Conservation (phyloP, 2,888 invertebrate species). For the Phengaris arion region DNA sequence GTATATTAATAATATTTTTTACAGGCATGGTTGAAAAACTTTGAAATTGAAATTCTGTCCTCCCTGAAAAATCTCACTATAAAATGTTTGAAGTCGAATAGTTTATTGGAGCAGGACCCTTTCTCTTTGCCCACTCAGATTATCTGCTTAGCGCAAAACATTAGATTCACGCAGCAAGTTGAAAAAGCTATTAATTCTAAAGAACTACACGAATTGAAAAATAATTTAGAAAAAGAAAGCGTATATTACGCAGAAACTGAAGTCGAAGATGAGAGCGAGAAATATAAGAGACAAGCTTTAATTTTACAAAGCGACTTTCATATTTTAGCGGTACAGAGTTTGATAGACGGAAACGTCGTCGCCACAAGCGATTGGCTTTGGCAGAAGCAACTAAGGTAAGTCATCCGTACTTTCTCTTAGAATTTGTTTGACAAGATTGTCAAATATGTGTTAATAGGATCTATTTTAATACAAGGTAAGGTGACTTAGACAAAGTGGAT, state of each 20-base stretch:
- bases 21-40: conserved; percentile 86
- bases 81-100: conserved; percentile 71
- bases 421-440: no score
- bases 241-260: conserved; percentile 73
- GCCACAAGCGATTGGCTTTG: conserved; percentile 91
- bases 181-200: conserved; percentile 88
- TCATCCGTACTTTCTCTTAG: conserved; percentile 23
- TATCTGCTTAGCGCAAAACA: conserved; percentile 90
- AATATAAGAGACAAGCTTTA: conserved; percentile 93
- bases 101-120: conserved; percentile 70
- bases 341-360: conserved; percentile 84
- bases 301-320: conserved; percentile 97
- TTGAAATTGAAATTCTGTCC: conserved; percentile 89
- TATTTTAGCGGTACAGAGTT: conserved; percentile 87
- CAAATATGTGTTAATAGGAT: no score
- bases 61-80: conserved; percentile 84
- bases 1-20: conserved; percentile 39
- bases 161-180: conserved; percentile 90
- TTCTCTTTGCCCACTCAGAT: conserved; percentile 85
- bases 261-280: conserved; percentile 80
- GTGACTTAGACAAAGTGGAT: no score
- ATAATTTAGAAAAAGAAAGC: conserved; percentile 74
- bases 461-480: no score
- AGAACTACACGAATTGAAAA: conserved; percentile 77
- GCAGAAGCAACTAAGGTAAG: conserved; percentile 93